Conservation (phyloP, 1,140 invertebrate species). For the Stegodyphus dumicola region DNA sequence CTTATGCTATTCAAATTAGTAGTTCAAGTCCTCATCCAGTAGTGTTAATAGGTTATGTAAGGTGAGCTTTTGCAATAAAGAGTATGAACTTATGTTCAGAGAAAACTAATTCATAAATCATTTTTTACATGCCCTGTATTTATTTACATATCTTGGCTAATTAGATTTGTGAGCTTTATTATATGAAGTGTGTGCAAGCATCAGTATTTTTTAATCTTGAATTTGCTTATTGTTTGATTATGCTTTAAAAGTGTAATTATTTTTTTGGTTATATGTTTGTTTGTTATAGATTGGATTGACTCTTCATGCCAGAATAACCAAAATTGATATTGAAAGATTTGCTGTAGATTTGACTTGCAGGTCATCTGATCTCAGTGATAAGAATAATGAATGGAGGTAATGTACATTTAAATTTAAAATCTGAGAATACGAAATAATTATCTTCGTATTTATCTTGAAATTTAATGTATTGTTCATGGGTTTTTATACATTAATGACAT, state of each 20-base stretch:
- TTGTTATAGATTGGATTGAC: slow-evolving; percentile 77
- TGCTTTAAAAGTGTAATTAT: background rate
- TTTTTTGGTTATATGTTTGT: background rate
- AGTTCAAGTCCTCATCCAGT: too few species aligned
- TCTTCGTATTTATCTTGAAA: background rate
- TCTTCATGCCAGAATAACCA: slow-evolving; percentile 92
- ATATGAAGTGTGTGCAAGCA: background rate
- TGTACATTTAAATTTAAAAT: background rate
- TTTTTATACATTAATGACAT: background rate
- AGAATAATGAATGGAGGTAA: slow-evolving; percentile 76
- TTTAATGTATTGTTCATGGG: background rate
- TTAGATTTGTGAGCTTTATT: background rate
- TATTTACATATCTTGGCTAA: too few species aligned
- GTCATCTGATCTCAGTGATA: slow-evolving; percentile 91
- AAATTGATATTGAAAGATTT: slow-evolving; percentile 95
- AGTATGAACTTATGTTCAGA: too few species aligned
- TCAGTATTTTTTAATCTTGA: background rate
- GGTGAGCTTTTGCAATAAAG: too few species aligned
- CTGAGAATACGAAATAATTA: background rate
- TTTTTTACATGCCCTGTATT: too few species aligned
- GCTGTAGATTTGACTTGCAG: slow-evolving; percentile 94
- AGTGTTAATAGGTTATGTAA: too few species aligned
- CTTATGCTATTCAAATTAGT: too few species aligned
- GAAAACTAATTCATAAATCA: too few species aligned
- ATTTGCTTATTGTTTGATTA: background rate